A percentile compares a stretch with the other conserved stretches of the same genome.
These are phyloP conservation scores for Tetropium fuscum DNA, from an alignment of 2,888 invertebrate species.

Conservation along the genomic window DNA sequence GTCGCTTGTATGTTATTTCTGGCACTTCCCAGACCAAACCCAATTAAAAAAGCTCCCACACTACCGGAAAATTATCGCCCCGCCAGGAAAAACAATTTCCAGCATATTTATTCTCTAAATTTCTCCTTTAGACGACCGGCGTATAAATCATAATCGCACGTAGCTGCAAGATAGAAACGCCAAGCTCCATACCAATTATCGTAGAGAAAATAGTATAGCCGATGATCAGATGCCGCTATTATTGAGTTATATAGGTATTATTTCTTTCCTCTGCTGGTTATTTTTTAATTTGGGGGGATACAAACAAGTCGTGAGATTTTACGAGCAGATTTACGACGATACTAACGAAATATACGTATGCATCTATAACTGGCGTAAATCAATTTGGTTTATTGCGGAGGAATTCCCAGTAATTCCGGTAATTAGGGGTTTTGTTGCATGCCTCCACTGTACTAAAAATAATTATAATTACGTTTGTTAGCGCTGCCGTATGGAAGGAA, in stretches of 20 bases:
- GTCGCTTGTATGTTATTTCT: too few species aligned
- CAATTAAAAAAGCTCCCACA: constrained; percentile 32
- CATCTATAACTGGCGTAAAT: constrained; percentile 41
- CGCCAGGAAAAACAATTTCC: constrained; percentile 38
- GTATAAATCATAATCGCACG: constrained; percentile 44
- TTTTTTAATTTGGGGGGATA: constrained; percentile 43
- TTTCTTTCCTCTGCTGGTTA: constrained; percentile 43
- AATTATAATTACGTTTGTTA: too few species aligned
- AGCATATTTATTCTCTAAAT: constrained; percentile 27
- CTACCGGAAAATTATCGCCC: constrained; percentile 38
- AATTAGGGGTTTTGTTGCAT: too few species aligned
- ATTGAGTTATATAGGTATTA: constrained; percentile 51
- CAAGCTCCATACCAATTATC: constrained; percentile 44
- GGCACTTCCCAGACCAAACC: not conserved
- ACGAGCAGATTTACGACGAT: constrained; percentile 40
- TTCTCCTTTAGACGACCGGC: constrained; percentile 20
- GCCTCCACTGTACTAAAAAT: too few species aligned
- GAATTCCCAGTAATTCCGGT: constrained; percentile 19
- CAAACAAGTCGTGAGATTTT: constrained; percentile 42
- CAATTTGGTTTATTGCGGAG: constrained; percentile 39
- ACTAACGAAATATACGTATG: constrained; percentile 40
- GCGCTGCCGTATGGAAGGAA: too few species aligned
- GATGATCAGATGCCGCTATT: constrained; percentile 48
- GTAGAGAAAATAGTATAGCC: constrained; percentile 40
- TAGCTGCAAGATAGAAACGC: constrained; percentile 40